phyloP scores from a whole-genome alignment of 2,113 vertebrate genomes.

The Microtus montanus region DNA sequence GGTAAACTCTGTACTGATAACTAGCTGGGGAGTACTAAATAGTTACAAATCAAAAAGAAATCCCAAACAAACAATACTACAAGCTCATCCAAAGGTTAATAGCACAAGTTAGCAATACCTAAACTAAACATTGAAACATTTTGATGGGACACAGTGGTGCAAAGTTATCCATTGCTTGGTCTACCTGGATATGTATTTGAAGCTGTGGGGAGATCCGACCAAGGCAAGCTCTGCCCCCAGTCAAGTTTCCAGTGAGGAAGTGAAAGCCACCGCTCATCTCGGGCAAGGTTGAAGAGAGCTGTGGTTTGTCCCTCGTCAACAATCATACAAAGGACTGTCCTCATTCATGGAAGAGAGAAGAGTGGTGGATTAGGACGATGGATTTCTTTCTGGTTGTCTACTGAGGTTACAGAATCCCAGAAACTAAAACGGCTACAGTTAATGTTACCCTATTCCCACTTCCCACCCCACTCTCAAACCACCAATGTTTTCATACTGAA shows the following conservation, averaged over 20 bases:
- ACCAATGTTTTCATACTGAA: slow-evolving; percentile 59
- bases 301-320: slow-evolving; percentile 52
- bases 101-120: slow-evolving; percentile 91
- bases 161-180: slow-evolving; percentile 83
- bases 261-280: slow-evolving; percentile 66
- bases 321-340: slow-evolving; percentile 6
- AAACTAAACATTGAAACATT: slow-evolving; percentile 88
- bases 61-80: slow-evolving; percentile 84
- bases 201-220: slow-evolving; percentile 71
- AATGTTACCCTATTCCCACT: background rate
- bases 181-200: slow-evolving; percentile 61
- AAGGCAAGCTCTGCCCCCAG: slow-evolving; percentile 74
- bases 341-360: slow-evolving; percentile 20
- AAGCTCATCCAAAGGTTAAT: slow-evolving; percentile 90
- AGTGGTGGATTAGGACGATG: slow-evolving; percentile 66
- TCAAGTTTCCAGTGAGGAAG: slow-evolving; percentile 59
- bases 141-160: slow-evolving; percentile 86
- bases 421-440: slow-evolving; percentile 69
- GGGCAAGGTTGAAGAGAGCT: background rate
- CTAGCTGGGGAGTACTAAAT: slow-evolving; percentile 86
- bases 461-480: slow-evolving; percentile 59
- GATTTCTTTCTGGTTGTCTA: slow-evolving; percentile 82
- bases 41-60: slow-evolving; percentile 80
- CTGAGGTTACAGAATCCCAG: slow-evolving; percentile 73
- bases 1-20: slow-evolving; percentile 88